phyloP scores from a whole-genome alignment of 2,113 vertebrate species.

The Catharus bicknelli region DNA sequence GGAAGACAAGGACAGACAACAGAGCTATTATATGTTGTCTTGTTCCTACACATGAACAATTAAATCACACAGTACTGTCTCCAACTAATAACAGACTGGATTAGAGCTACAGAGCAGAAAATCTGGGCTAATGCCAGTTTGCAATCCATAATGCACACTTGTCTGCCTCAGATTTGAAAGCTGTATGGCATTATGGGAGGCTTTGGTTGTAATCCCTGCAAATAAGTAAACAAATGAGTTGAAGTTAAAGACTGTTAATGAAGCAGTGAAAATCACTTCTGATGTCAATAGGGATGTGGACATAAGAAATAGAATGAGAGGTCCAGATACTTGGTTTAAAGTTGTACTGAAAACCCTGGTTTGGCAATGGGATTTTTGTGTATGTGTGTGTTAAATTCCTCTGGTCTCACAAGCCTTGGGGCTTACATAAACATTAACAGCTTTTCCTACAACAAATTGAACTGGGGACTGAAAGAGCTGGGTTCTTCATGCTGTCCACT shows the following conservation, averaged over 20 bases:
- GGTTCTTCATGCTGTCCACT: background rate
- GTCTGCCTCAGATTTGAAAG: background rate
- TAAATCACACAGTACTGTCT: background rate
- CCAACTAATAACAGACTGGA: background rate
- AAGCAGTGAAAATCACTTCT: background rate
- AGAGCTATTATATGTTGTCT: background rate
- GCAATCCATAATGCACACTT: background rate
- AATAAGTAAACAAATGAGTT: background rate
- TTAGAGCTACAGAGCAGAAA: slow-evolving; percentile 36
- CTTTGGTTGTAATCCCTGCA: background rate
- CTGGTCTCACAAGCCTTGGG: background rate
- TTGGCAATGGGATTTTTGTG: background rate
- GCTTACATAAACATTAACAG: background rate
- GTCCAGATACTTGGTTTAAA: background rate
- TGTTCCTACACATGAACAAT: background rate
- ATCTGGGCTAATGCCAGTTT: slow-evolving; percentile 11
- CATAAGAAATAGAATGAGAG: background rate
- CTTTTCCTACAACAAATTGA: background rate
- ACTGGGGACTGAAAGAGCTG: background rate
- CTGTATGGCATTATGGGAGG: background rate
- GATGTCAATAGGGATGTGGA: background rate
- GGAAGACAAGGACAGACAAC: background rate
- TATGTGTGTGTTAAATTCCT: background rate
- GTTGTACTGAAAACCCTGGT: background rate
- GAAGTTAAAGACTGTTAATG: background rate